phyloP scores from a whole-genome alignment of 1,140 invertebrate species.

The Brachionus plicatilis region DNA sequence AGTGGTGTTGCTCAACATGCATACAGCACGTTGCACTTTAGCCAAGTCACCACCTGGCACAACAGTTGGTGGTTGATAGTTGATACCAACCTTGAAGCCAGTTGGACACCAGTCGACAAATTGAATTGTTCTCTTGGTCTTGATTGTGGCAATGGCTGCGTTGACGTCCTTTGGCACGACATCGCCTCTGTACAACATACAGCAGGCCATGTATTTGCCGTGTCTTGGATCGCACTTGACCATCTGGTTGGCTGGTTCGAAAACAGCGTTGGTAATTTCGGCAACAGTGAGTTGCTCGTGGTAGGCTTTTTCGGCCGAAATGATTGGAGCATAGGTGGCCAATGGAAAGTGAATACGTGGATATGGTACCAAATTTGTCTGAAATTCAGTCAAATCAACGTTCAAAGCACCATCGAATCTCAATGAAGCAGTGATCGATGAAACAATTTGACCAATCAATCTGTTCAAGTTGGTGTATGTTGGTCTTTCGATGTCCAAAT shows the following conservation, averaged over 20 bases:
- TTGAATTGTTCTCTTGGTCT: slow-evolving; percentile 42
- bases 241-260: slow-evolving; percentile 65
- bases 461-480: slow-evolving; percentile 76
- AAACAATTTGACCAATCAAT: slow-evolving; percentile 67
- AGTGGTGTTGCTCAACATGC: slow-evolving; percentile 75
- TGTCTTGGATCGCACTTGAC: slow-evolving; percentile 65
- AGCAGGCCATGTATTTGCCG: slow-evolving; percentile 73
- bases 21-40: slow-evolving; percentile 62
- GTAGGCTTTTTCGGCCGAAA: slow-evolving; percentile 44
- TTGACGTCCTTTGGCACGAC: slow-evolving; percentile 74
- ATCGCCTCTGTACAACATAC: slow-evolving; percentile 51
- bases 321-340: slow-evolving; percentile 53
- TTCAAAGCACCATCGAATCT: slow-evolving; percentile 79
- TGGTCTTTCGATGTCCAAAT: slow-evolving; percentile 67
- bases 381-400: slow-evolving; percentile 78
- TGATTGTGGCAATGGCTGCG: slow-evolving; percentile 63
- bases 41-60: slow-evolving; percentile 67
- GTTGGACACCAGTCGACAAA: slow-evolving; percentile 45
- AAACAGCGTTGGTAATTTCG: slow-evolving; percentile 61
- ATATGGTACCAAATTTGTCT: slow-evolving; percentile 56
- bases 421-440: slow-evolving; percentile 61
- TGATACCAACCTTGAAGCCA: slow-evolving; percentile 63
- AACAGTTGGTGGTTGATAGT: slow-evolving; percentile 72
- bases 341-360: slow-evolving; percentile 54
- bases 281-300: slow-evolving; percentile 60